Base-by-base conservation (phyloP, 92 coral and sea anemone species). In the Bergia puertoricense region DNA sequence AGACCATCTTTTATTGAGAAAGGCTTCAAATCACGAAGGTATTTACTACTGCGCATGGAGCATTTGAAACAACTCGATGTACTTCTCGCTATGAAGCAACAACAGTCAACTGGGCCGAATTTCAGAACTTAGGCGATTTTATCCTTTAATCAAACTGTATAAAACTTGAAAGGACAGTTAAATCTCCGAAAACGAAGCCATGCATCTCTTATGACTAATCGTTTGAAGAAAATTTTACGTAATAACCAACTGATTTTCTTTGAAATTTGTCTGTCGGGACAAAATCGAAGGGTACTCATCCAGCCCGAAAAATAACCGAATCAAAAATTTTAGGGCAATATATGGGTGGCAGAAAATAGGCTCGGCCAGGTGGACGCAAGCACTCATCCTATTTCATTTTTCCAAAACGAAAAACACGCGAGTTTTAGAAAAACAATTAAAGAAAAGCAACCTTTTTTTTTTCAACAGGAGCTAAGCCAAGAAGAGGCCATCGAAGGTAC, bases 391-490 rank as follows among this genome's bases (percentile, higher is more conserved):
- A 54, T 10, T 54, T 13, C 59, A 8, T 54, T 54, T 54, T 15
- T 54, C 59, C 10, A 11, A 10, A 10, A 54, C 14, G 59, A 54
- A 54, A 54, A 46, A 2, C 59, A 54, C 10, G 16, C 2, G 14
- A 11, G 18, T 54, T 8, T 54, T 54, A 13, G 59, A 54, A 54
- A 54, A 11, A 54, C 59, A 13, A 54, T 54, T 11, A 11, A 54
- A 18, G 16, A 54, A 54, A 54, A 54, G 10, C 2, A 54, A 54
- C 2, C 1, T 0, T 11, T 54, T 54, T 75, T 74, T 46, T 62
- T 62, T 75, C 15, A 18, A 15, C 86, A 96, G 99, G 98, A 90
- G 91, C 99, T 9, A 96, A 93, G 86, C 93, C 94, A 43, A 93
- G 96, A 73, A 92, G 89, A 80, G 95, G 93, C 45, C 88, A 85